Conservation (phyloP, 1,140 invertebrate species). For the Micrasema longulum region DNA sequence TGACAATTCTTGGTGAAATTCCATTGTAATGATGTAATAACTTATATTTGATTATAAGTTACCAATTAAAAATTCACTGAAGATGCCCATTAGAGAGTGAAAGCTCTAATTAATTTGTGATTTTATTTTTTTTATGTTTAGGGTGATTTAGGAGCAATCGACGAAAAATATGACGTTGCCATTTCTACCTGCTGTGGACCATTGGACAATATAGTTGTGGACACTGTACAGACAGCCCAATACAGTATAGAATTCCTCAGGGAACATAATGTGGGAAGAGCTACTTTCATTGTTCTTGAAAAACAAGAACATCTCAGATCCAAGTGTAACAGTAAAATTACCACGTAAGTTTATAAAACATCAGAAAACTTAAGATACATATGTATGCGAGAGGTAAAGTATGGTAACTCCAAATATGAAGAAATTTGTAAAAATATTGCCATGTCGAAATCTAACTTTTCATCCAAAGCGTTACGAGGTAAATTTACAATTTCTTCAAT, state of each 20-base stretch:
- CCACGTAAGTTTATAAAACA: conserved; percentile 72
- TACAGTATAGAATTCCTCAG: conserved; percentile 89
- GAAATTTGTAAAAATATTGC: background rate
- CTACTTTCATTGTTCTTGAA: conserved; percentile 81
- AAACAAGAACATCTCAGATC: conserved; percentile 75
- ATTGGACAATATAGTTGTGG: conserved; percentile 94
- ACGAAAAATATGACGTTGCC: conserved; percentile 94
- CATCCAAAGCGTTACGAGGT: background rate
- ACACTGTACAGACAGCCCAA: conserved; percentile 87
- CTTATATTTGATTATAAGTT: too few species aligned
- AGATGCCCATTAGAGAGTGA: too few species aligned
- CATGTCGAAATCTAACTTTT: too few species aligned
- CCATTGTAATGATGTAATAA: too few species aligned
- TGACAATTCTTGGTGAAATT: too few species aligned
- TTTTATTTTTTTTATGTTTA: conserved; percentile 57
- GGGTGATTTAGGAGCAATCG: conserved; percentile 97
- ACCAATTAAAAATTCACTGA: too few species aligned
- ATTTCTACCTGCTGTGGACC: conserved; percentile 93
- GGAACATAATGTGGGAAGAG: conserved; percentile 78
- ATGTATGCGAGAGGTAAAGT: too few species aligned
- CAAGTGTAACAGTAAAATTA: conserved; percentile 63
- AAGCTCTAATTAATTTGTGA: too few species aligned
- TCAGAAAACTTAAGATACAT: background rate
- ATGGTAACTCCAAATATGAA: too few species aligned
- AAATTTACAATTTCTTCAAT: too few species aligned